These are phyloP conservation scores for Epizoanthus ramosus DNA, from an alignment of 92 coral and sea anemone species.

Conservation along the genomic window DNA sequence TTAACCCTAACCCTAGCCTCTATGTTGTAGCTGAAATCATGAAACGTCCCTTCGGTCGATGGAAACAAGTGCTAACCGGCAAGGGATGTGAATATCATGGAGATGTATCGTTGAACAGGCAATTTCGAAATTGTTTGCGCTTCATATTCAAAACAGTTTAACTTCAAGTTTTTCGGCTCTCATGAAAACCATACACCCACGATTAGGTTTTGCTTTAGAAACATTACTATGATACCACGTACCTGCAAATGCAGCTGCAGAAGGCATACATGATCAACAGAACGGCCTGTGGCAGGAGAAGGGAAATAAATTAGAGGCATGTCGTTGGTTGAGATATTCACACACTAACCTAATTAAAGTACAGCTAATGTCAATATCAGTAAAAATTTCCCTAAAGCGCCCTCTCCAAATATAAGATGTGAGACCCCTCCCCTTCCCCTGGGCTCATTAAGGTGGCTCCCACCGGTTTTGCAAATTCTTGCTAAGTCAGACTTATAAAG, in stretches of 20 bases:
- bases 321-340: neutral
- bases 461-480: too few relatives aligned
- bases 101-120: too few relatives aligned
- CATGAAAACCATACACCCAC: neutral
- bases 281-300: neutral
- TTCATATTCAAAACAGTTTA: neutral
- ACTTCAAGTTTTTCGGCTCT: neutral
- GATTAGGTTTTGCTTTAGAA: neutral
- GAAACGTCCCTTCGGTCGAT: too few relatives aligned
- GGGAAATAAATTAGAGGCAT: neutral
- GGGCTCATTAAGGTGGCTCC: neutral
- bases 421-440: neutral
- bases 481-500: too few relatives aligned
- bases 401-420: too few relatives aligned
- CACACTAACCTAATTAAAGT: neutral
- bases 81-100: too few relatives aligned
- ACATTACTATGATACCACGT: neutral
- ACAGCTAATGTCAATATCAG: neutral
- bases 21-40: too few relatives aligned
- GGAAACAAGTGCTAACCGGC: too few relatives aligned
- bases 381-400: neutral
- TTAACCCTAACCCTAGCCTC: too few relatives aligned
- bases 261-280: neutral
- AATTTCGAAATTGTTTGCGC: too few relatives aligned
- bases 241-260: slow-evolving; percentile 4